Conservation (phyloP, 1,140 invertebrate genomes). For the Drosophila tropicalis region DNA sequence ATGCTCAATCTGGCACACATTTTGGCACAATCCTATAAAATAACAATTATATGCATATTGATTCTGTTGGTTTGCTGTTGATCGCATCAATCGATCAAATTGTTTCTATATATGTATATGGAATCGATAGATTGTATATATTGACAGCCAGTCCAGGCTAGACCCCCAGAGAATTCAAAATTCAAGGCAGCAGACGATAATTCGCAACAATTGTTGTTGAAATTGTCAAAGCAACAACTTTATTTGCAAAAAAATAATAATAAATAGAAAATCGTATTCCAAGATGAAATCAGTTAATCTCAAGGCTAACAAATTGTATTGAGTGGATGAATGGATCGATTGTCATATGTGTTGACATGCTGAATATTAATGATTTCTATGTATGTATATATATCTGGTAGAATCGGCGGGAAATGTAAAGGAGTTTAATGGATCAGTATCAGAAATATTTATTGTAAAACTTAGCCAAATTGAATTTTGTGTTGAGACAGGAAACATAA, state of each 20-base stretch:
- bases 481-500: background rate
- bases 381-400: slow-evolving; percentile 33
- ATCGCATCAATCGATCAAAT: slow-evolving; percentile 66
- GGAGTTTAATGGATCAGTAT: background rate
- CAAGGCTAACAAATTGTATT: slow-evolving; percentile 64
- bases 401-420: slow-evolving; percentile 25
- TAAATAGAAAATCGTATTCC: slow-evolving; percentile 52
- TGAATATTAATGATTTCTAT: slow-evolving; percentile 65
- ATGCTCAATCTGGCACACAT: slow-evolving; percentile 69
- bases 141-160: slow-evolving; percentile 34
- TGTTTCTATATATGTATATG: slow-evolving; percentile 18
- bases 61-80: slow-evolving; percentile 31
- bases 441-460: background rate
- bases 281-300: slow-evolving; percentile 70
- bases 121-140: slow-evolving; percentile 19
- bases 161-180: slow-evolving; percentile 30
- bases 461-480: too few relatives aligned
- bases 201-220: slow-evolving; percentile 37
- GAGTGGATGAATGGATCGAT: slow-evolving; percentile 45
- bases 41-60: slow-evolving; percentile 62
- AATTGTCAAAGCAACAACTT: slow-evolving; percentile 60
- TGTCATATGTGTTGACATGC: slow-evolving; percentile 61
- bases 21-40: slow-evolving; percentile 58
- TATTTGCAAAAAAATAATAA: slow-evolving; percentile 29
- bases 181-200: slow-evolving; percentile 63